These are phyloP conservation scores for Trachelipus rathkii DNA, from an alignment of 1,140 invertebrate species.

Conservation along the genomic window DNA sequence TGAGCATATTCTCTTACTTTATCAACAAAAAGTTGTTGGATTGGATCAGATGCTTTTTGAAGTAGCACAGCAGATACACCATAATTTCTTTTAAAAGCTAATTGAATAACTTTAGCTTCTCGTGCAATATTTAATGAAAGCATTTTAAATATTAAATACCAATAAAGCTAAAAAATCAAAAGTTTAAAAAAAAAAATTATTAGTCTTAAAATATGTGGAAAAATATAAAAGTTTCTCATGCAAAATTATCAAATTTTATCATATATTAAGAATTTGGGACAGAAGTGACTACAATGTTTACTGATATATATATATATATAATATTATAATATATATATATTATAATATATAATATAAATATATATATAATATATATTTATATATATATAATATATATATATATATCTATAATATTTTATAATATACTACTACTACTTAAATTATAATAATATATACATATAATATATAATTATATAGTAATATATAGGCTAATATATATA, in stretches of 20 bases:
- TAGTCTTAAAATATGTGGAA: not conserved
- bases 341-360: not conserved
- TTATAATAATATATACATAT: too few species aligned
- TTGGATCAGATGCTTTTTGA: conserved; percentile 75
- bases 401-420: too few species aligned
- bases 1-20: conserved; percentile 85
- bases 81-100: conserved; percentile 29
- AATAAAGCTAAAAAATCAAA: not conserved
- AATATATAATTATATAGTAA: too few species aligned
- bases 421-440: too few species aligned
- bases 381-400: too few species aligned
- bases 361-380: not conserved
- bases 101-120: not conserved
- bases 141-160: not conserved
- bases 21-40: conserved; percentile 88
- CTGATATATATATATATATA: not conserved
- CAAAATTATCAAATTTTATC: not conserved
- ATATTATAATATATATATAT: not conserved
- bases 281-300: not conserved
- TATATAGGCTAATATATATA: too few species aligned
- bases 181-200: not conserved
- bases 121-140: not conserved
- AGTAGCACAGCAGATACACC: conserved; percentile 50
- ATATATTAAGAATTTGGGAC: not conserved
- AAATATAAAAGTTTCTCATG: not conserved